Evolutionary conservation across 2,888 invertebrate species (phyloP).

Genomic region (Acanthosepion esculentum): DNA sequence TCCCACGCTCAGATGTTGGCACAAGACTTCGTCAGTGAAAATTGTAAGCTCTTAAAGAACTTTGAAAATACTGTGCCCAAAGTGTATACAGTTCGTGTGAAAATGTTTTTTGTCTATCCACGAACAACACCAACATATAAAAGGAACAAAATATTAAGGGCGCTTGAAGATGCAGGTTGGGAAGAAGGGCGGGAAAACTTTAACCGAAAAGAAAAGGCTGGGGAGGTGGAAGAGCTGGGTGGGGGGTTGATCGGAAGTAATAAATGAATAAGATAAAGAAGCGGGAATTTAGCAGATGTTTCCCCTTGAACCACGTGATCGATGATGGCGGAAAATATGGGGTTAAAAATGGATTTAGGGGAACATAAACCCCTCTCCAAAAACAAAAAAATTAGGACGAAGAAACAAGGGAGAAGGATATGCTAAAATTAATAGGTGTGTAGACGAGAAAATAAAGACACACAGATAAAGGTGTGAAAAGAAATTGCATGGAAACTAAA

Average conservation of each 20-base stretch:
- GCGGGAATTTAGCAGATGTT: constrained; percentile 33
- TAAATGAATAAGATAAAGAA: neutral
- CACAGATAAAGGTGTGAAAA: too few species aligned
- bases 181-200: neutral
- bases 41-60: neutral
- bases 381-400: neutral
- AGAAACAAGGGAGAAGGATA: neutral
- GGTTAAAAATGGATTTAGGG: neutral
- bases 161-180: neutral
- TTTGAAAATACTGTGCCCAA: neutral
- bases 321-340: neutral
- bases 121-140: neutral
- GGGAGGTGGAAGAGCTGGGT: neutral
- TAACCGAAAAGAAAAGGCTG: neutral
- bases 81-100: neutral
- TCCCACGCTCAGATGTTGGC: neutral
- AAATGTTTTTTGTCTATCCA: neutral
- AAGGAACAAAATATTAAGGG: neutral
- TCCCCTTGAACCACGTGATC: constrained; percentile 33
- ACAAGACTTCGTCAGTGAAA: neutral
- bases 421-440: too few species aligned
- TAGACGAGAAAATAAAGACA: too few species aligned
- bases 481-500: too few species aligned
- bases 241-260: too few species aligned
- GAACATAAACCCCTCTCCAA: neutral